A percentile compares a stretch with the other conserved stretches of the same genome.
phyloP scores from a whole-genome alignment of 2,113 vertebrate species.

The Lepus americanus region DNA sequence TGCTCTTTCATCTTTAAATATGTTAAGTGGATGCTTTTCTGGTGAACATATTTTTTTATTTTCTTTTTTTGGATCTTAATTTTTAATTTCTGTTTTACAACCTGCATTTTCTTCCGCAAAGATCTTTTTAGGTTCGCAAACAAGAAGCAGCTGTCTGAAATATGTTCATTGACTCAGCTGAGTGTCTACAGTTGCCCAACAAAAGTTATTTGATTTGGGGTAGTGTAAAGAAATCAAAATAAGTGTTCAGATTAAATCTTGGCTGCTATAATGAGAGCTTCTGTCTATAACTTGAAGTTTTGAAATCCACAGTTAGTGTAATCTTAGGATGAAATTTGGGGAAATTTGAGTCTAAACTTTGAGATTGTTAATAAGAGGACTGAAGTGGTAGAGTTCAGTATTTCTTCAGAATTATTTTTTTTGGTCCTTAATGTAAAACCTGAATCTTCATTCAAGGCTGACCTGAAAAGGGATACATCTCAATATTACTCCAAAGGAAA shows the following conservation, averaged over 20 bases:
- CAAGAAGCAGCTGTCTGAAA: constrained; percentile 69
- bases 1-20: constrained; percentile 22
- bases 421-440: constrained; percentile 20
- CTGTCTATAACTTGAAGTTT: constrained; percentile 57
- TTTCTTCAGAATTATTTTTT: constrained; percentile 38
- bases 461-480: constrained; percentile 27
- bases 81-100: constrained; percentile 57
- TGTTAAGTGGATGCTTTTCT: constrained; percentile 34
- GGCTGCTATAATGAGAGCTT: constrained; percentile 34
- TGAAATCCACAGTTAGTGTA: neutral
- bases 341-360: constrained; percentile 35
- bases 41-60: neutral
- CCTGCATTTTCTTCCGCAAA: constrained; percentile 34
- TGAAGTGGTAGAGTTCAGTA: constrained; percentile 15
- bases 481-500: constrained; percentile 43
- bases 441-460: constrained; percentile 43
- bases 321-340: constrained; percentile 44
- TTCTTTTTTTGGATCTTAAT: neutral
- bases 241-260: constrained; percentile 59
- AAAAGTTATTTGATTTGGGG: constrained; percentile 64
- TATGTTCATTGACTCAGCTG: constrained; percentile 70
- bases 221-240: constrained; percentile 74
- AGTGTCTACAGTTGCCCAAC: constrained; percentile 45
- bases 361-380: constrained; percentile 27
- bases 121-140: constrained; percentile 58